Conservation (phyloP, 2,113 vertebrate species). For the Paramisgurnus dabryanus region DNA sequence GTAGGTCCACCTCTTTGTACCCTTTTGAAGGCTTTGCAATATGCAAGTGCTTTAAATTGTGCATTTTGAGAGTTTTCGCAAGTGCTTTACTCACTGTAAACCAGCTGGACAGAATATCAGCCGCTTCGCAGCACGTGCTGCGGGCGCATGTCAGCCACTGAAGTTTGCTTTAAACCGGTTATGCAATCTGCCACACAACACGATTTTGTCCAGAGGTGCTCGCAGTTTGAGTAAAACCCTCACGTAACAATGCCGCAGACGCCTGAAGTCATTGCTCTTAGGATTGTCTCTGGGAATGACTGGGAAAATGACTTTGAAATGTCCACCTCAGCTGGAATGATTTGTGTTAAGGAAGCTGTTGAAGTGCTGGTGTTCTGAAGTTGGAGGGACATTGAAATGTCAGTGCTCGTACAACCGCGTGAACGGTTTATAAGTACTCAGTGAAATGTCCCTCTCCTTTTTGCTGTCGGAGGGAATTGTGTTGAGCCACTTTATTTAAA, state of each 20-base stretch:
- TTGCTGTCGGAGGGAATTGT: conserved; percentile 65
- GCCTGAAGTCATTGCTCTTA: conserved; percentile 1
- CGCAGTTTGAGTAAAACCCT: conserved; percentile 31
- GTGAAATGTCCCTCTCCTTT: conserved; percentile 41
- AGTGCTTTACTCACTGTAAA: conserved; percentile 83
- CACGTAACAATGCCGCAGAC: conserved; percentile 35
- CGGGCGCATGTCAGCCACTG: conserved; percentile 38
- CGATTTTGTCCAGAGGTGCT: conserved; percentile 21
- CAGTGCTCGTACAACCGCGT: conserved; percentile 72
- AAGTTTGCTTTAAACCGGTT: conserved; percentile 43
- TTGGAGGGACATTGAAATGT: conserved; percentile 67
- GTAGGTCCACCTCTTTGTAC: conserved; percentile 81
- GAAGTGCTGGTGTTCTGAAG: conserved; percentile 79
- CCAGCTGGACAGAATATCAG: conserved; percentile 71
- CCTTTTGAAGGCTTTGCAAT: conserved; percentile 91
- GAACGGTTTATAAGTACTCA: conserved; percentile 50
- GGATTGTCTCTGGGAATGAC: conserved; percentile 34
- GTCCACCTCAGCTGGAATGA: conserved; percentile 43
- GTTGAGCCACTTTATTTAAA: conserved; percentile 69
- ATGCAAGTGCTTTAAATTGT: conserved; percentile 93
- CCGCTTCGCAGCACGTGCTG: conserved; percentile 55
- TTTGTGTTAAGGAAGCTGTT: conserved; percentile 58
- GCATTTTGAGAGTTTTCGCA: conserved; percentile 84
- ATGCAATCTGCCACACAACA: conserved; percentile 19
- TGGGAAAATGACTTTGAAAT: conserved; percentile 27